Conservation (phyloP, 2,797 vertebrate species). For the Phoebastria nigripes region DNA sequence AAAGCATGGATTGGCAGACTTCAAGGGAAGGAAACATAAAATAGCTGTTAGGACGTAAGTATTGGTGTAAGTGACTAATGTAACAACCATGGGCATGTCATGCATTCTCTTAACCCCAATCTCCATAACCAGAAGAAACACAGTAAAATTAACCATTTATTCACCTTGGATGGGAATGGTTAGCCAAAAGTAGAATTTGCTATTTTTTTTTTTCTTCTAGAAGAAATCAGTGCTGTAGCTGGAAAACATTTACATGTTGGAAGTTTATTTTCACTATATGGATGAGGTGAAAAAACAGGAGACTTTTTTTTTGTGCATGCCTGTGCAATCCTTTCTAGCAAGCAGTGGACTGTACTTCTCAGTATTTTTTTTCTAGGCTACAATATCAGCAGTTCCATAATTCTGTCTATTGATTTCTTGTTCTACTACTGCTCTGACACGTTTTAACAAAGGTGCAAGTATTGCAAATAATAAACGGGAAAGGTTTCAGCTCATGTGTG, state of each 20-base stretch:
- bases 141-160: not conserved
- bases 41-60: not conserved
- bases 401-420: not conserved
- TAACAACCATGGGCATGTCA: not conserved
- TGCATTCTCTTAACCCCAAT: not conserved
- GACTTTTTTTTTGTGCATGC: not conserved
- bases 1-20: not conserved
- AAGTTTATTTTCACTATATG: not conserved
- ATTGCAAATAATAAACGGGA: not conserved
- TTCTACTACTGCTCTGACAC: not conserved
- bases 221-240: not conserved
- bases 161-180: not conserved
- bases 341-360: not conserved
- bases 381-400: not conserved
- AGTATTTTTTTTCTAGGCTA: not conserved
- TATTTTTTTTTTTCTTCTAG: not conserved
- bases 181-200: not conserved
- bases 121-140: not conserved
- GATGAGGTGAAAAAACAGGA: not conserved
- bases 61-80: not conserved
- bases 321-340: not conserved
- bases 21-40: not conserved
- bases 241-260: not conserved
- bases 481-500: not conserved
- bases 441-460: not conserved